Conservation (phyloP, 1,140 invertebrate genomes). For the Cydia splendana region DNA sequence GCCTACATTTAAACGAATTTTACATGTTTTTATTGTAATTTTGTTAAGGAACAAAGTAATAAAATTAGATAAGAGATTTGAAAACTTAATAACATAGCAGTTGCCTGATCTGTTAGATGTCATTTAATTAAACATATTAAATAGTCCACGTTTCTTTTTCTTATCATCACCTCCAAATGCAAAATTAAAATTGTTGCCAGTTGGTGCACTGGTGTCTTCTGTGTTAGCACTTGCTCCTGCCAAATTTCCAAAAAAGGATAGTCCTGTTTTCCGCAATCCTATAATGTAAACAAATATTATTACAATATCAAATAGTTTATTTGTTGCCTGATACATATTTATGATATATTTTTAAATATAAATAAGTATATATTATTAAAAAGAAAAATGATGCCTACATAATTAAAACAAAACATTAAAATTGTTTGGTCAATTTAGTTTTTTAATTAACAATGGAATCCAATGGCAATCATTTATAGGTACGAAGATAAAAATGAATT, state of each 20-base stretch:
- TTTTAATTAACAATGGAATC: too few species aligned
- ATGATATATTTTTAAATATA: too few species aligned
- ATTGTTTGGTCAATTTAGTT: too few species aligned
- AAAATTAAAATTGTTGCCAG: slow-evolving; percentile 61
- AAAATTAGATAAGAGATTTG: not conserved
- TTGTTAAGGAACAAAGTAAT: not conserved
- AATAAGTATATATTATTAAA: too few species aligned
- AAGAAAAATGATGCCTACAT: too few species aligned
- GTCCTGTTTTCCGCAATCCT: slow-evolving; percentile 62
- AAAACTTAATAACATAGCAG: slow-evolving; percentile 2
- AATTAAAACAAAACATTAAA: too few species aligned
- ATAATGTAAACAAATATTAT: slow-evolving; percentile 37
- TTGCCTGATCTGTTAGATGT: not conserved
- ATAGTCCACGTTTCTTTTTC: slow-evolving; percentile 62
- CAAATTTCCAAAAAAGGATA: slow-evolving; percentile 59
- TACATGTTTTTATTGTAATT: not conserved
- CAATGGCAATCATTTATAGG: too few species aligned
- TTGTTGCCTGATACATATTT: too few species aligned
- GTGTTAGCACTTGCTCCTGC: slow-evolving; percentile 42
- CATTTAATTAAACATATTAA: slow-evolving; percentile 66
- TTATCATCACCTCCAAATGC: slow-evolving; percentile 62
- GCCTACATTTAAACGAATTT: slow-evolving; percentile 1
- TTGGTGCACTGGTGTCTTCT: slow-evolving; percentile 39
- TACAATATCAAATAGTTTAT: too few species aligned
- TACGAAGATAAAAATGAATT: too few species aligned